Base-by-base conservation (phyloP, 2,888 invertebrate species). In the Stenodema calcarata region DNA sequence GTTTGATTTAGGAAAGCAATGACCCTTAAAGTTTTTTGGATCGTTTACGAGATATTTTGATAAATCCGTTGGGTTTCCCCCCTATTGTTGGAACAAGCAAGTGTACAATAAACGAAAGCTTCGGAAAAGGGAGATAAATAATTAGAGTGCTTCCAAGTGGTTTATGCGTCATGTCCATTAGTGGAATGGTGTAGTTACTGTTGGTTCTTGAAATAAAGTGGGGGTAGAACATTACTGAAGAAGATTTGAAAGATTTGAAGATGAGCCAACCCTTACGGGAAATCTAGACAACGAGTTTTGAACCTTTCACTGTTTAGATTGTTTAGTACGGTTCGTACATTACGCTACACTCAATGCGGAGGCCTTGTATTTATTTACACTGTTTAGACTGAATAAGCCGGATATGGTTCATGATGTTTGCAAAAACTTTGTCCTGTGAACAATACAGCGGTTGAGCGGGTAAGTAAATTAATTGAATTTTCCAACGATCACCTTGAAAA, bases 61-160 rank as follows among this genome's bases (percentile, higher is more conserved):
- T 62, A 62, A 23, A 62, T 23, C 62, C 62, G 62, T 23, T 9
- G 62, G 62, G 23, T 62, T 62, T 23, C 12, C 62, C n/a, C 27
- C 12, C 62, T 27, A 62, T 62, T 62, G 62, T 27, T 62, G 27
- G 6, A n/a, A n/a, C 6, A 62, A 23, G 62, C 7, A 23, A 23
- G 23, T 9, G 18, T 62, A 44, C 27, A 44, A 78, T 14, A n/a
- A n/a, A n/a, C n/a, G 23, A 78, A 27, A 44, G 78, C 78, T n/a
- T n/a, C 6, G 7, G 30, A n/a, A 16, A 42, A 75, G 62, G 35
- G 35, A 12, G 44, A 44, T 78, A 44, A 78, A 78, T 44, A 78
- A 78, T 78, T 78, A 42, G 42, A 76, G 78, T 42, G 78, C 44
- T 78, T 78, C 78, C 78, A 78, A 44, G 44, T 78, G 78, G 78